Percentiles rank a stretch among this genome's conserved stretches.
Evolutionary conservation across 1,140 invertebrate species (phyloP).

Genomic region (Vanessa tameamea): DNA sequence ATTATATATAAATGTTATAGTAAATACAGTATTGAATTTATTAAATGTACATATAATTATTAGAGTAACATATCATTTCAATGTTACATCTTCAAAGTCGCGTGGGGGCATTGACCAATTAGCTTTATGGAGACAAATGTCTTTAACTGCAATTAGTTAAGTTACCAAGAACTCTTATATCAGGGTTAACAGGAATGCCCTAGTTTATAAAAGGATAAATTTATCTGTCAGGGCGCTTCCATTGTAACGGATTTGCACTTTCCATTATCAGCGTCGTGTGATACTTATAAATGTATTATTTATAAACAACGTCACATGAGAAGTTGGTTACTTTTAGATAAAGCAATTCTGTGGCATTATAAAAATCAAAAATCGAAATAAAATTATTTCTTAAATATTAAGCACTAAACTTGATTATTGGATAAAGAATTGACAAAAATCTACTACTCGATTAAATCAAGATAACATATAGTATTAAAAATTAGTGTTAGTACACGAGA

Average conservation of each 20-base stretch:
- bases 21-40: not conserved
- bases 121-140: slow-evolving; percentile 20
- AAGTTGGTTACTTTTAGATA: no score
- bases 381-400: no score
- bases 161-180: slow-evolving; percentile 14
- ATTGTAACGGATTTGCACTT: slow-evolving; percentile 10
- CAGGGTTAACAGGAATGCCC: slow-evolving; percentile 25
- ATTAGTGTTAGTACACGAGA: no score
- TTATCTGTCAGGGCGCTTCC: not conserved
- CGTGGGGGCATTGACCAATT: slow-evolving; percentile 18
- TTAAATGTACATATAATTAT: not conserved
- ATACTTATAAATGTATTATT: slow-evolving; percentile 4
- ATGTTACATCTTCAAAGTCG: not conserved
- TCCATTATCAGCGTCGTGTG: not conserved
- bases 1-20: not conserved
- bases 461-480: no score
- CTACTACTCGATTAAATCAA: no score
- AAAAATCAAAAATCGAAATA: no score
- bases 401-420: no score
- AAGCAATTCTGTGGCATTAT: no score
- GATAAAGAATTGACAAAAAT: no score
- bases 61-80: not conserved
- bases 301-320: not conserved
- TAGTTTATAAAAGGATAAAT: slow-evolving; percentile 21
- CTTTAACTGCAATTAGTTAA: slow-evolving; percentile 21